Percentiles rank a stretch among this genome's conserved stretches.
phyloP scores from a whole-genome alignment of 2,113 vertebrate genomes.

The Aramus guarauna region DNA sequence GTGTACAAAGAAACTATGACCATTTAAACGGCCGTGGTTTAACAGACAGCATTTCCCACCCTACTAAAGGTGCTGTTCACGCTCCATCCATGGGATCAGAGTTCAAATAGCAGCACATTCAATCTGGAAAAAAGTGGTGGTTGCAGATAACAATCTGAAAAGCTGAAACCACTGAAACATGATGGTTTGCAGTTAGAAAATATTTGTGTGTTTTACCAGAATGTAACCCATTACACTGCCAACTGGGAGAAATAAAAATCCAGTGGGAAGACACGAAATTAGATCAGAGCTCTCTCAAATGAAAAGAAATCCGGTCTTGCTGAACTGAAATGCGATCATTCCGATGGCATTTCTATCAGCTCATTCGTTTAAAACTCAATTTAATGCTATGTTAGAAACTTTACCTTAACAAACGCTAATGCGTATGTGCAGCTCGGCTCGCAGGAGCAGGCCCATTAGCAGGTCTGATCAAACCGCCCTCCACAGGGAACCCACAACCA shows the following conservation, averaged over 20 bases:
- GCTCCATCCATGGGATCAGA: background rate
- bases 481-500: background rate
- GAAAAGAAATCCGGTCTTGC: conserved; percentile 2
- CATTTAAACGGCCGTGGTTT: background rate
- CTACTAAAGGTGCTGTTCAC: background rate
- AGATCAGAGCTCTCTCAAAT: conserved; percentile 19
- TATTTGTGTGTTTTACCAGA: conserved; percentile 31
- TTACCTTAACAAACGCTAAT: background rate
- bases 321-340: conserved; percentile 7
- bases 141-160: conserved; percentile 27
- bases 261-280: background rate
- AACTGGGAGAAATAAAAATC: conserved; percentile 28
- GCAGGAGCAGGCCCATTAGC: background rate
- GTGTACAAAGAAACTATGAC: background rate
- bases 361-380: background rate
- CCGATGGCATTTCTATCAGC: background rate
- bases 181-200: conserved; percentile 25
- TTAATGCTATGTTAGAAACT: background rate
- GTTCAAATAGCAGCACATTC: conserved; percentile 27
- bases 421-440: background rate
- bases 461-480: background rate
- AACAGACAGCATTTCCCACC: background rate
- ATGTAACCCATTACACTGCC: background rate
- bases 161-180: conserved; percentile 16
- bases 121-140: conserved; percentile 6